phyloP scores from a whole-genome alignment of 2,113 vertebrate genomes.

The Thalassoma bifasciatum region DNA sequence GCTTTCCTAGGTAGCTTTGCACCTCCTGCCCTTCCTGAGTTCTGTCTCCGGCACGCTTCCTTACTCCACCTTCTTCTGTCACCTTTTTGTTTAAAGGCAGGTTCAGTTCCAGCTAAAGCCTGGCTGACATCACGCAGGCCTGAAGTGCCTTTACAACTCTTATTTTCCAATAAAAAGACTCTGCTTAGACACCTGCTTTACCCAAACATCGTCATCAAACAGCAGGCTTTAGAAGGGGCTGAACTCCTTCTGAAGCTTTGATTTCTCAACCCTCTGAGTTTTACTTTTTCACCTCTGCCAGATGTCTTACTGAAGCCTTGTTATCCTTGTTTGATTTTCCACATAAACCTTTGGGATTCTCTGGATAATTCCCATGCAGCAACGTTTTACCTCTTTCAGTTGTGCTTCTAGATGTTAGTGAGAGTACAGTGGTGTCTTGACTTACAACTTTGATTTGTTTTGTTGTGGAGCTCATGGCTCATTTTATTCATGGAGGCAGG shows the following conservation, averaged over 20 bases:
- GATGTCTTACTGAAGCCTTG: constrained; percentile 1
- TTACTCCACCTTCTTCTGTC: constrained; percentile 54
- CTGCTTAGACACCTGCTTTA: not conserved
- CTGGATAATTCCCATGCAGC: not conserved
- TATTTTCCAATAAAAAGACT: not conserved
- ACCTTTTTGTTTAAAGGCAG: constrained; percentile 24
- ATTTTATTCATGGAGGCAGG: too few species aligned
- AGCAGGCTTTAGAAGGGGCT: constrained; percentile 45
- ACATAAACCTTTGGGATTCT: not conserved
- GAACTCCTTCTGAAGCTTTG: constrained; percentile 40
- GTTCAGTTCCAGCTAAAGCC: constrained; percentile 44
- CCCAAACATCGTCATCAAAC: not conserved
- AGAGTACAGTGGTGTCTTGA: constrained; percentile 58
- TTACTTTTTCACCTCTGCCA: constrained; percentile 19
- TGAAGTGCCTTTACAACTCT: not conserved
- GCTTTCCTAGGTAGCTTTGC: constrained; percentile 17
- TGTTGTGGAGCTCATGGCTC: too few species aligned
- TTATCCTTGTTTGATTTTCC: not conserved
- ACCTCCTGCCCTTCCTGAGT: constrained; percentile 42
- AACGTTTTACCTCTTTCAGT: not conserved
- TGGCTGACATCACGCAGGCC: constrained; percentile 3
- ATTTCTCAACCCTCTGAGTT: constrained; percentile 9
- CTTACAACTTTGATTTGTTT: too few species aligned
- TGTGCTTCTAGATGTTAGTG: constrained; percentile 30
- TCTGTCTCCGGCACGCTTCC: constrained; percentile 69